Evolutionary conservation across 2,888 invertebrate genomes (phyloP).

Genomic region (Athalia rosae): DNA sequence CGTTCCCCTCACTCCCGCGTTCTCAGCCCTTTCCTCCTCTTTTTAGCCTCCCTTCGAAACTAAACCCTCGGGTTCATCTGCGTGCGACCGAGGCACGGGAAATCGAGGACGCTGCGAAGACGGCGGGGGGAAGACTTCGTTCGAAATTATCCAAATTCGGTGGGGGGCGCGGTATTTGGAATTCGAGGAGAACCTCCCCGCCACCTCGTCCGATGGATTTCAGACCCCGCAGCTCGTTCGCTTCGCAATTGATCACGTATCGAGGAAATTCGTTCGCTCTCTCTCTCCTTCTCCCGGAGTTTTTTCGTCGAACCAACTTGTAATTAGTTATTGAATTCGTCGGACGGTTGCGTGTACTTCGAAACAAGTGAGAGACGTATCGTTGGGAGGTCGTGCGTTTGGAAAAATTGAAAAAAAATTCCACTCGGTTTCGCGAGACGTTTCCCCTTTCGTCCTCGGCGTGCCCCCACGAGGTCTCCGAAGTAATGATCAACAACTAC

Average conservation of each 20-base stretch:
- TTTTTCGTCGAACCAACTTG: conserved; percentile 13
- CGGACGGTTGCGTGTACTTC: not conserved
- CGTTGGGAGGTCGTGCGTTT: too few species aligned
- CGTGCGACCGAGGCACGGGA: not conserved
- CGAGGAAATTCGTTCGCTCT: conserved; percentile 22
- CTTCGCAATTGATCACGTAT: conserved; percentile 33
- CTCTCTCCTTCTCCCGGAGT: not conserved
- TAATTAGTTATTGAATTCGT: conserved; percentile 39
- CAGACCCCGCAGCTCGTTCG: not conserved
- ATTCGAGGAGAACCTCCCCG: conserved; percentile 25
- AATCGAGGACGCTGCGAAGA: not conserved
- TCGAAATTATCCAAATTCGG: conserved; percentile 24
- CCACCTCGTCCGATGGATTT: conserved; percentile 13
- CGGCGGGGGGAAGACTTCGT: not conserved
- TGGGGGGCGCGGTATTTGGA: conserved; percentile 15
- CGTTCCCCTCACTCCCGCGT: not conserved
- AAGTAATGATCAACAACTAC: too few species aligned
- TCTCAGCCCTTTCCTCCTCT: not conserved
- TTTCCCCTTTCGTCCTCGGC: too few species aligned
- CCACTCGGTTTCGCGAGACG: too few species aligned
- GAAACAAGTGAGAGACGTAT: conserved; percentile 7
- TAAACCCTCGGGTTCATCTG: not conserved
- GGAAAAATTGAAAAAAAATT: too few species aligned
- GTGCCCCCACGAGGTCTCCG: too few species aligned
- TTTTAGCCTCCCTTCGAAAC: not conserved